These are phyloP conservation scores for Dissostichus mawsoni DNA, from an alignment of 2,113 vertebrate genomes.

Conservation along the genomic window DNA sequence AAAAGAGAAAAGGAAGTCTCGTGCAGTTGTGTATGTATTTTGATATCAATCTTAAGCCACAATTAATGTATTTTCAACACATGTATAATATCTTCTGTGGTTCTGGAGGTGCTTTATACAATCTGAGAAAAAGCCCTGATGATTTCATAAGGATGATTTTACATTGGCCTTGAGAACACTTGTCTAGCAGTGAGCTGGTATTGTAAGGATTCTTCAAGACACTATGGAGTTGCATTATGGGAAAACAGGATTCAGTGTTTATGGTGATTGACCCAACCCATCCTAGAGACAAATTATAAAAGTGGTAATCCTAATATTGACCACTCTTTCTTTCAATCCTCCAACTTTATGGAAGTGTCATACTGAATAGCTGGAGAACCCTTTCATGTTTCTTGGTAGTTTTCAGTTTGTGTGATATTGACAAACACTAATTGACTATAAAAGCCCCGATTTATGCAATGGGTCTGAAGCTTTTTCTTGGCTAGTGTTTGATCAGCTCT, in stretches of 20 bases:
- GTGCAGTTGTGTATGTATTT: neutral
- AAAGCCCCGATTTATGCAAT: neutral
- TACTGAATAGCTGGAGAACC: neutral
- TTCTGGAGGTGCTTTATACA: slow-evolving; percentile 7
- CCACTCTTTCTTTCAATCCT: neutral
- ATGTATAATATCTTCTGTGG: neutral
- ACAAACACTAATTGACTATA: neutral
- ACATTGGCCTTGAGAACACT: neutral
- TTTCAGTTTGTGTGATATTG: neutral
- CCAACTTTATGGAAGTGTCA: neutral
- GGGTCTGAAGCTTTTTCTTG: too few species aligned
- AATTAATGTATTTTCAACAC: neutral
- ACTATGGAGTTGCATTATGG: slow-evolving; percentile 4
- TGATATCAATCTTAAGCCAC: neutral
- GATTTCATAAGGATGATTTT: slow-evolving; percentile 18
- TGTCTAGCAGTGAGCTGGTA: neutral
- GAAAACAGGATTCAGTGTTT: neutral
- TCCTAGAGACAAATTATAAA: neutral
- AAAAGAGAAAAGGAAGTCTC: neutral
- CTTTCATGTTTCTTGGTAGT: neutral
- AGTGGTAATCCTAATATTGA: neutral
- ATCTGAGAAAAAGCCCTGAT: neutral
- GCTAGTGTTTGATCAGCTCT: neutral
- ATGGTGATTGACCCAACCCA: neutral
- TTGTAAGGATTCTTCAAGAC: neutral